Evolutionary conservation across 2,113 vertebrate genomes (phyloP), one percentile per base, ranked within the genome.

Genomic region (Pseudorectes ferrugineus): DNA sequence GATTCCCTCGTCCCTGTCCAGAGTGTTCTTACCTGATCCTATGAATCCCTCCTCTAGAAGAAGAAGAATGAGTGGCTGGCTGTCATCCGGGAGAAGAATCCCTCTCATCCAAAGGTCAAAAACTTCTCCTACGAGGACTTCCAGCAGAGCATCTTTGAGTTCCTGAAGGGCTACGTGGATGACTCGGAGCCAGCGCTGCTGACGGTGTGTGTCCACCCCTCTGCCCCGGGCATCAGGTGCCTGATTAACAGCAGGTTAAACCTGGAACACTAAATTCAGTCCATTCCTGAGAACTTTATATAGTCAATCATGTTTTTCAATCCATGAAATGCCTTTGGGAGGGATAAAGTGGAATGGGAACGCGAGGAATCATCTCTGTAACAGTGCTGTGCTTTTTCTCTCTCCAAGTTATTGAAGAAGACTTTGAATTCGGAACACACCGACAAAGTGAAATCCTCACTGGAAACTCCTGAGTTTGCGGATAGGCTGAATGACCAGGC

Each of bases 71-170:
- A 98, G 54, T 97, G 99, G 42, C 87, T 98, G 88, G 62, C 85
- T 31, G 93, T 99, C 68, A 98, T 99, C 87, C 95, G 92, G 36
- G 96, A 97, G 81, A 98, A 97, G 93, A 98, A 97, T 14, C 78
- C 80, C 25, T 72, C 71, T 5, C 98, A 99, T 58, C 96, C 98
- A 2, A 31, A 98, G 24, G 97, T 99, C 46, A 96, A 98, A 52
- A 97, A 97, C 79, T 97, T 98, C 36, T 98, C 98, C 23, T 99
- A 99, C 11, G 92, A 92, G n/a, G 92, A 68, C 26, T 99, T 99
- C 91, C 99, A 98, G 92, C 93, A 97, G 66, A 97, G 97, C 63
- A 97, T 99, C 95, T 93, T 99, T 49, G 85, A 97, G 21, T 98
- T 99, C 80, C 97, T 98, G 28, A 97, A 98, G 91, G 85, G 52